These are phyloP conservation scores for Nysson spinosus DNA, from an alignment of 2,888 invertebrate genomes.

Conservation along the genomic window DNA sequence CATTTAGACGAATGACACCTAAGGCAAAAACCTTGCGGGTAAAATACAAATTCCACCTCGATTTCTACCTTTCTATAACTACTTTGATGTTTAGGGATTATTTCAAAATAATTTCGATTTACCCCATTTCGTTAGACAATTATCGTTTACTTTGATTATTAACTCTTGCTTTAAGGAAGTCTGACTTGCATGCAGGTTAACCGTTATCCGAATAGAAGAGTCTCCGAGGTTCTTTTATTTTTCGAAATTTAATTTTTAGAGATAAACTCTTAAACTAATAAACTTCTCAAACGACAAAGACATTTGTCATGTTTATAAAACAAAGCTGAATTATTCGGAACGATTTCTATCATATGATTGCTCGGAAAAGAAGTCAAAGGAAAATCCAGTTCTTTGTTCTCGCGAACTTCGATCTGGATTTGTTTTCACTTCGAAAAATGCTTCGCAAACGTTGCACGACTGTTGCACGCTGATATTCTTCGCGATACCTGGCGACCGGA, in stretches of 20 bases:
- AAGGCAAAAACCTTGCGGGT: not conserved
- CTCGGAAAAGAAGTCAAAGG: not conserved
- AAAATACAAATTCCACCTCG: not conserved
- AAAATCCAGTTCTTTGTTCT: not conserved
- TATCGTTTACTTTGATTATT: no score
- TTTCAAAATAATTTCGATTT: no score
- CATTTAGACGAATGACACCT: conserved; percentile 38
- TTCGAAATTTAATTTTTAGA: no score
- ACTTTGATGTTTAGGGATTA: not conserved
- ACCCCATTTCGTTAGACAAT: no score
- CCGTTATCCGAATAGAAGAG: no score
- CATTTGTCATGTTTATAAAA: no score
- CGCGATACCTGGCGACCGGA: conserved; percentile 1
- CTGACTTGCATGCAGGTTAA: no score
- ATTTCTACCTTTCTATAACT: not conserved
- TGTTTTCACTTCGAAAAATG: not conserved
- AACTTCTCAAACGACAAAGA: no score
- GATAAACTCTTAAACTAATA: no score
- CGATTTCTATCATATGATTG: not conserved
- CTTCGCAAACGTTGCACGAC: not conserved
- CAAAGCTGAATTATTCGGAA: no score
- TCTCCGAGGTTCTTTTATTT: no score
- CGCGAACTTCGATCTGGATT: not conserved
- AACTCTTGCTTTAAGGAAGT: no score
- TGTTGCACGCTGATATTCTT: not conserved